Conservation (phyloP, 2,113 vertebrate genomes). For the Pampusana beccarii region DNA sequence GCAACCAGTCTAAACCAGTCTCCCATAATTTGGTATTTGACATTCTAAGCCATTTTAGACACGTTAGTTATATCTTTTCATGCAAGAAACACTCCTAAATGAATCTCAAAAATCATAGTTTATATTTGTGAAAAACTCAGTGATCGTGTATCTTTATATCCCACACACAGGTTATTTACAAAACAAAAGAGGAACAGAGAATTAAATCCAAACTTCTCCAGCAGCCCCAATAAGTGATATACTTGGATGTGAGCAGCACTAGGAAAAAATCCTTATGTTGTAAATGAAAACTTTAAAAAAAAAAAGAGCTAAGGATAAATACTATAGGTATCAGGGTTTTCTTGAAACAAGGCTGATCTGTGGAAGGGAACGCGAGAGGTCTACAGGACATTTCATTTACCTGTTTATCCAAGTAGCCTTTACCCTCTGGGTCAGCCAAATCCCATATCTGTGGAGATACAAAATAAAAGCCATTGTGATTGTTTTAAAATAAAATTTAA, state of each 20-base stretch:
- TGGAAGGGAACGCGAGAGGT: neutral
- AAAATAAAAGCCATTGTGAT: neutral
- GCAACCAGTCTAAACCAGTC: neutral
- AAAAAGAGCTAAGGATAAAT: neutral
- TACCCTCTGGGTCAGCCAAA: slow-evolving; percentile 95
- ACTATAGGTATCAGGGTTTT: neutral
- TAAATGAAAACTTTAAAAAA: neutral
- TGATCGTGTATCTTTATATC: neutral
- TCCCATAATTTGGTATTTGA: neutral
- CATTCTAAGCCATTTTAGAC: neutral
- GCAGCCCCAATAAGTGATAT: neutral
- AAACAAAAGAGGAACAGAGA: neutral
- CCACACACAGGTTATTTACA: neutral
- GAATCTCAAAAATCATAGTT: neutral
- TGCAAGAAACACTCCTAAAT: neutral
- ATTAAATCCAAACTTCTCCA: neutral
- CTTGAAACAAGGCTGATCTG: neutral
- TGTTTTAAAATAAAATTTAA: neutral
- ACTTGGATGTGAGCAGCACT: neutral
- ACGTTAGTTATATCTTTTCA: neutral
- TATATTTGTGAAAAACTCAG: neutral
- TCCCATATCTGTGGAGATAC: slow-evolving; percentile 91
- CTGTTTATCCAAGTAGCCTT: slow-evolving; percentile 97
- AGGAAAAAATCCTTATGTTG: neutral
- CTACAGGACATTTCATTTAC: slow-evolving; percentile 65